phyloP scores from a whole-genome alignment of 2,888 invertebrate genomes.

The Epistrophella euchroma region DNA sequence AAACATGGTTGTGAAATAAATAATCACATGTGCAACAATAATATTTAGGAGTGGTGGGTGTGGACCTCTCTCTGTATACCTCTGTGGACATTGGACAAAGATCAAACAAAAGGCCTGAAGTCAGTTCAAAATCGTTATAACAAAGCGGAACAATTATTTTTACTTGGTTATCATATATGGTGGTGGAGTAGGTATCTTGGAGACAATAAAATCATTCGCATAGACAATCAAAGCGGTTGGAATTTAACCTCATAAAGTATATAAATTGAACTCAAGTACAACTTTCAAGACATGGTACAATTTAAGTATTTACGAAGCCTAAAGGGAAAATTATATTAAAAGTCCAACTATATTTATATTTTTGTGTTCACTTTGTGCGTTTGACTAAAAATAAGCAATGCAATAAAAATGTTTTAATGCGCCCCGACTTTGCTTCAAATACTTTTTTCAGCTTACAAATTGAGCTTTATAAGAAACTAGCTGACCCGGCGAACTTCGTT shows the following conservation, averaged over 20 bases:
- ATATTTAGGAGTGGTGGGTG: constrained; percentile 47
- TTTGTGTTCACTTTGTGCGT: background rate
- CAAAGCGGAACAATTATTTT: constrained; percentile 12
- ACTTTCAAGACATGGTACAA: background rate
- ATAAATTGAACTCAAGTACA: background rate
- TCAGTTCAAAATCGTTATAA: constrained; percentile 11
- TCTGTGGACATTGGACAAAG: constrained; percentile 18
- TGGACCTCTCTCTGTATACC: background rate
- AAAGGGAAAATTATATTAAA: background rate
- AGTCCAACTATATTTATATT: background rate
- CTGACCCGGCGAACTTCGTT: no score
- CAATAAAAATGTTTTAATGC: background rate
- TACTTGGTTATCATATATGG: background rate
- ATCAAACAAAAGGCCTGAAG: constrained; percentile 16
- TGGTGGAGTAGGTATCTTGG: background rate
- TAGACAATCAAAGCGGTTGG: constrained; percentile 3
- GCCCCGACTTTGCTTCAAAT: no score
- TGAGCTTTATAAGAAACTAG: no score
- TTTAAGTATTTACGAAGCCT: background rate
- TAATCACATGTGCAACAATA: constrained; percentile 41
- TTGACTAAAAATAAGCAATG: background rate
- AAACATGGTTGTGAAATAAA: constrained; percentile 30
- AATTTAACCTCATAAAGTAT: constrained; percentile 18
- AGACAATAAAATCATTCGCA: constrained; percentile 14
- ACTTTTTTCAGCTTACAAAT: no score